phyloP scores from a whole-genome alignment of 2,888 invertebrate species.

The Leuctra nigra region DNA sequence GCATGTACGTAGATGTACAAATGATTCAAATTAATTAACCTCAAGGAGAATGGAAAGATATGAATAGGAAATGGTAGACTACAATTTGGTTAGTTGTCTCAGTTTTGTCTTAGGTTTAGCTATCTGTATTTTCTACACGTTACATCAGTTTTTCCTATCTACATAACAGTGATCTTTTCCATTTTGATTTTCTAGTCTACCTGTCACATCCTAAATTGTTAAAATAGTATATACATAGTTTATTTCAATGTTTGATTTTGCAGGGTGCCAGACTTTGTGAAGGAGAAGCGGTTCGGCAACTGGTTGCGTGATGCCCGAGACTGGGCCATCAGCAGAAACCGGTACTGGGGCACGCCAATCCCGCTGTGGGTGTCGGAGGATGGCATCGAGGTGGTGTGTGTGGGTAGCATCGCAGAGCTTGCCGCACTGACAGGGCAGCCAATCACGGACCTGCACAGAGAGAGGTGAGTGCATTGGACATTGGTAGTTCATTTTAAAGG shows the following conservation, averaged over 20 bases:
- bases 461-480: conserved; percentile 51
- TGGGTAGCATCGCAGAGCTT: conserved; percentile 90
- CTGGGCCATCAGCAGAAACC: conserved; percentile 96
- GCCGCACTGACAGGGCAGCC: conserved; percentile 73
- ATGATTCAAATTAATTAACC: too few species aligned
- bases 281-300: conserved; percentile 97
- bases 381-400: conserved; percentile 86
- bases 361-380: conserved; percentile 94
- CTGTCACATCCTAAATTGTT: too few species aligned
- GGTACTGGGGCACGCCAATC: conserved; percentile 99
- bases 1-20: too few species aligned
- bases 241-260: not conserved
- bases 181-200: too few species aligned
- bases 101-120: too few species aligned
- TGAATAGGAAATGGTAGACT: too few species aligned
- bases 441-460: conserved; percentile 88
- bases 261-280: conserved; percentile 92
- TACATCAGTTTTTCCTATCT: too few species aligned
- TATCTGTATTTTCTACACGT: too few species aligned
- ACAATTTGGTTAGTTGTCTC: too few species aligned
- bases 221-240: not conserved
- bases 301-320: conserved; percentile 97
- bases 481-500: too few species aligned
- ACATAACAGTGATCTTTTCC: too few species aligned
- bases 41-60: too few species aligned